phyloP scores from a whole-genome alignment of 2,888 invertebrate species.

The Tryphoninae sp. region DNA sequence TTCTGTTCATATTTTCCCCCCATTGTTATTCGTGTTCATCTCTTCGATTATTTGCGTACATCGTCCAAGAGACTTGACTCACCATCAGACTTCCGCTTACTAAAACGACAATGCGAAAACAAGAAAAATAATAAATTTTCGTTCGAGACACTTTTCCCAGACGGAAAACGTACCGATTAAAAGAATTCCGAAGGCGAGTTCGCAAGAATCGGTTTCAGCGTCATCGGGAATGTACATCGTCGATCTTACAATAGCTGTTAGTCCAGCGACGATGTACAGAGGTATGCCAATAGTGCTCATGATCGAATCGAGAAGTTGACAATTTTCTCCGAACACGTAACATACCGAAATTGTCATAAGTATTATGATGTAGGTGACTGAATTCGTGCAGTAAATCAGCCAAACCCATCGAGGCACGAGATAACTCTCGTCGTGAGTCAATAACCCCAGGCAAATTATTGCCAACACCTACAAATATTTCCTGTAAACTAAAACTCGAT shows the following conservation, averaged over 20 bases:
- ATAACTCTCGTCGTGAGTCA: conserved; percentile 65
- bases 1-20: background rate
- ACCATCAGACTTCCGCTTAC: conserved; percentile 59
- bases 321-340: conserved; percentile 68
- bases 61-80: conserved; percentile 55
- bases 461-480: conserved; percentile 62
- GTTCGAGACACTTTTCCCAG: background rate
- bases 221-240: conserved; percentile 48
- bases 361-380: conserved; percentile 70
- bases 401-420: conserved; percentile 71
- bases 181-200: conserved; percentile 66
- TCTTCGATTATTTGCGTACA: conserved; percentile 30
- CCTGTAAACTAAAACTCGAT: too few species aligned
- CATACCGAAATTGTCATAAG: conserved; percentile 65
- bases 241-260: conserved; percentile 66
- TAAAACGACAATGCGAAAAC: conserved; percentile 26
- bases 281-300: conserved; percentile 66
- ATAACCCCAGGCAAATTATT: conserved; percentile 60
- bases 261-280: conserved; percentile 66
- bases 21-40: conserved; percentile 6
- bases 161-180: conserved; percentile 59
- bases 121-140: conserved; percentile 40
- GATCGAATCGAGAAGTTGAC: conserved; percentile 66
- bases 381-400: conserved; percentile 71
- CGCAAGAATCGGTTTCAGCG: conserved; percentile 51